Percentiles rank a stretch among this genome's conserved stretches.
phyloP scores from a whole-genome alignment of 2,888 invertebrate genomes.

The Drosophila nigricruria region DNA sequence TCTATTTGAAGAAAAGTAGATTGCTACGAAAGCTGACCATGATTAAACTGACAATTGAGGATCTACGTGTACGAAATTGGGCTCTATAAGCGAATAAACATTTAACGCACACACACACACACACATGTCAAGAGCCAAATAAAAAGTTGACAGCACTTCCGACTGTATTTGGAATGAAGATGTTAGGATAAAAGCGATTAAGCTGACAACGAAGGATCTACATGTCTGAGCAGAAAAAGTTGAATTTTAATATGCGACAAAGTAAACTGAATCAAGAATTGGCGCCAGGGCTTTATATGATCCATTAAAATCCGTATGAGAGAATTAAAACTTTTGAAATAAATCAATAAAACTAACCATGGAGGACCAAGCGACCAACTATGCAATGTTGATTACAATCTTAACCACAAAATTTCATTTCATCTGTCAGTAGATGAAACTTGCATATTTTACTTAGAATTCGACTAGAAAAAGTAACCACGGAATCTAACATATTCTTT shows the following conservation, averaged over 20 bases:
- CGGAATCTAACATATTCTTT: neutral
- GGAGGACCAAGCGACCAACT: neutral
- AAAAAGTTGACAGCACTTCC: conserved; percentile 12
- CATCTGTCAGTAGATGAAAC: neutral
- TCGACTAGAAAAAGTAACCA: neutral
- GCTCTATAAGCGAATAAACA: conserved; percentile 3
- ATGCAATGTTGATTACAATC: neutral
- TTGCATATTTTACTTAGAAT: neutral
- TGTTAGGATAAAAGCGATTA: conserved; percentile 8
- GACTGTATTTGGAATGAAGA: neutral
- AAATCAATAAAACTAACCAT: neutral
- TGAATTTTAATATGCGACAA: neutral
- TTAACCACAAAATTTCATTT: neutral
- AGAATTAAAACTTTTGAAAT: too few species aligned
- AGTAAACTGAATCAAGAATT: neutral
- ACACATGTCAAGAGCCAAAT: conserved; percentile 6
- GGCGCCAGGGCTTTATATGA: neutral
- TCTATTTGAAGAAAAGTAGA: conserved; percentile 5
- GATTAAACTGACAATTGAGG: conserved; percentile 25
- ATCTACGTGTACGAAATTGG: conserved; percentile 20
- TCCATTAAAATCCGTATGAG: neutral
- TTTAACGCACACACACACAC: conserved; percentile 17
- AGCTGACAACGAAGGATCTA: conserved; percentile 10
- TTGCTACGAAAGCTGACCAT: conserved; percentile 7
- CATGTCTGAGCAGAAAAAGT: neutral